Evolutionary conservation across 2,888 invertebrate genomes (phyloP), one percentile per base, ranked within the genome.

Genomic region (Antheraea yamamai): DNA sequence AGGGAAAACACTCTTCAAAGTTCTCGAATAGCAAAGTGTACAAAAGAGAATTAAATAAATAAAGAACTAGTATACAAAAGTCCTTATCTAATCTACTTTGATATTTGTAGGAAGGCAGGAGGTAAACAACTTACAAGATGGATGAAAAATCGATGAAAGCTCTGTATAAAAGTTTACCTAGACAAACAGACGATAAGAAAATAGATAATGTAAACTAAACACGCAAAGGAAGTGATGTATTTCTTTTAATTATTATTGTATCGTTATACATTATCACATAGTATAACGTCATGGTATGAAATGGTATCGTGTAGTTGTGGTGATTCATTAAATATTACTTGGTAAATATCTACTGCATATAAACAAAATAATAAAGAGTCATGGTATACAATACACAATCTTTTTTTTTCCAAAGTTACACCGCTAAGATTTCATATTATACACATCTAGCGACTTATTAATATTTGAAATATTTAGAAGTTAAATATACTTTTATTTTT

Each of bases 61-160:
- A 23, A 23, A 61, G 10, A 61, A 58, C n/a, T 58, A 2, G 58
- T 58, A n/a, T n/a, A 20, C n/a, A 58, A 58, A 61, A 61, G 61
- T 1, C n/a, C 2, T 12, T 61, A 61, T 61, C 61, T 61, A 61
- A 23, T 23, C 23, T n/a, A n/a, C 10, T 58, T n/a, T 61, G 61
- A 61, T 23, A 61, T 61, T 61, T n/a, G 39, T 39, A 70, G 70
- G 8, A 68, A 35, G 35, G 68, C 12, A 39, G 39, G 8, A 70
- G 39, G 39, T 70, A 70, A 70, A 70, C 70, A 68, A 35, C 68
- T 68, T 68, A 16, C 35, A 70, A 39, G 39, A 70, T 70, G 39
- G 39, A 70, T 39, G 70, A 70, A 1, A 70, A 70, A 70, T 70
- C 70, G 70, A 70, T 70, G 70, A 70, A 70, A 70, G n/a, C 70